A percentile compares a stretch with the other conserved stretches of the same genome.
Conservation (phyloP, 2,797 vertebrate genomes). For the Notolepis coatsorum region DNA sequence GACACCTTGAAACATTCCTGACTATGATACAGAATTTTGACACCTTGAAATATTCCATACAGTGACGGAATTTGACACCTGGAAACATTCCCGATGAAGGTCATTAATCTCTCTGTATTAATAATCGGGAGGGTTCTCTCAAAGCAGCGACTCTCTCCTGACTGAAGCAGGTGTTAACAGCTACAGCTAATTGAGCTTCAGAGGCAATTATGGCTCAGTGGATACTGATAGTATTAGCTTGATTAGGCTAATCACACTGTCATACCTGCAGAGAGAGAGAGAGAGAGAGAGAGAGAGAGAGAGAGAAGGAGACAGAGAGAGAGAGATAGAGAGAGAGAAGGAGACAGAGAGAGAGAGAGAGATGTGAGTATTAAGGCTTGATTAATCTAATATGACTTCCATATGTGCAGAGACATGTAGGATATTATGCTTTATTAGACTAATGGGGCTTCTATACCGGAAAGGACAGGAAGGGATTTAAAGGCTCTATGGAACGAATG, state of each 20-base stretch:
- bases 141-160: slow-evolving; percentile 48
- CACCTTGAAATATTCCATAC: slow-evolving; percentile 59
- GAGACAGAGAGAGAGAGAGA: no score
- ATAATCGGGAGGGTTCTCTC: slow-evolving; percentile 14
- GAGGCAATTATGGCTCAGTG: slow-evolving; percentile 73
- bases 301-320: not conserved
- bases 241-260: slow-evolving; percentile 63
- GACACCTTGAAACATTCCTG: slow-evolving; percentile 61
- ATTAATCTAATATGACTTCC: not conserved
- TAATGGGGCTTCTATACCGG: no score
- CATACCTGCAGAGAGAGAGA: slow-evolving; percentile 65
- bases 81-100: slow-evolving; percentile 4
- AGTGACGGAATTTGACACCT: slow-evolving; percentile 24
- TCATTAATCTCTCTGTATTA: slow-evolving; percentile 17
- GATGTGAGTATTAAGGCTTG: no score
- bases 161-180: slow-evolving; percentile 79
- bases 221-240: slow-evolving; percentile 60
- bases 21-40: slow-evolving; percentile 30
- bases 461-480: no score
- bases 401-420: not conserved
- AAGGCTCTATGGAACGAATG: no score
- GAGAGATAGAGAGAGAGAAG: not conserved
- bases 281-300: slow-evolving; percentile 24
- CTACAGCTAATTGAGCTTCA: slow-evolving; percentile 70
- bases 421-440: not conserved